A percentile compares a stretch with the other conserved stretches of the same genome.
Conservation (phyloP, 2,797 vertebrate species). For the Neomorphus geoffroyi region DNA sequence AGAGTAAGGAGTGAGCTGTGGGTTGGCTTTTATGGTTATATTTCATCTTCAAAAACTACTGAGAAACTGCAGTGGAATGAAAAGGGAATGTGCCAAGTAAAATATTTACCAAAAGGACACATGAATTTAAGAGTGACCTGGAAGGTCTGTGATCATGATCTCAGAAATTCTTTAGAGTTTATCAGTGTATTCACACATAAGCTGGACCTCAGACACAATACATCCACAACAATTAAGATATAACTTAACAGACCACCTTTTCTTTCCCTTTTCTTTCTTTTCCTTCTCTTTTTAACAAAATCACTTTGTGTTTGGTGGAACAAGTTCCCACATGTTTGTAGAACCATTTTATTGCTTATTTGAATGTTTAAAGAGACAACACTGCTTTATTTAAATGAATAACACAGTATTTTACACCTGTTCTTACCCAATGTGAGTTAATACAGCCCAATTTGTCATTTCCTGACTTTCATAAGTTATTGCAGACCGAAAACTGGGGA, state of each 20-base stretch:
- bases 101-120: background rate
- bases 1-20: background rate
- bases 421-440: background rate
- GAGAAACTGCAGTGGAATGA: background rate
- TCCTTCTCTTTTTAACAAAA: conserved; percentile 34
- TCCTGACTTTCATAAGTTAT: background rate
- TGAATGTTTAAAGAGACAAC: conserved; percentile 55
- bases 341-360: conserved; percentile 32
- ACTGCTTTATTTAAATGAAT: conserved; percentile 40
- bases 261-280: fast-evolving
- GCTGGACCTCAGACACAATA: background rate
- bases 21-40: background rate
- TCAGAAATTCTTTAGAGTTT: background rate
- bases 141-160: background rate
- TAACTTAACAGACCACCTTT: background rate
- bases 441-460: background rate
- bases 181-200: background rate
- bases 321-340: conserved; percentile 23
- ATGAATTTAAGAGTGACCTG: background rate
- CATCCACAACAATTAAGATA: background rate
- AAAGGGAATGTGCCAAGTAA: background rate
- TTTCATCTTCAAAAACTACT: background rate
- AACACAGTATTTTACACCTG: conserved; percentile 37
- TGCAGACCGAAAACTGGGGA: background rate
- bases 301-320: background rate